A percentile compares a stretch with the other conserved stretches of the same genome.
Evolutionary conservation across 2,888 invertebrate species (phyloP).

Genomic region (Elmis aenea): DNA sequence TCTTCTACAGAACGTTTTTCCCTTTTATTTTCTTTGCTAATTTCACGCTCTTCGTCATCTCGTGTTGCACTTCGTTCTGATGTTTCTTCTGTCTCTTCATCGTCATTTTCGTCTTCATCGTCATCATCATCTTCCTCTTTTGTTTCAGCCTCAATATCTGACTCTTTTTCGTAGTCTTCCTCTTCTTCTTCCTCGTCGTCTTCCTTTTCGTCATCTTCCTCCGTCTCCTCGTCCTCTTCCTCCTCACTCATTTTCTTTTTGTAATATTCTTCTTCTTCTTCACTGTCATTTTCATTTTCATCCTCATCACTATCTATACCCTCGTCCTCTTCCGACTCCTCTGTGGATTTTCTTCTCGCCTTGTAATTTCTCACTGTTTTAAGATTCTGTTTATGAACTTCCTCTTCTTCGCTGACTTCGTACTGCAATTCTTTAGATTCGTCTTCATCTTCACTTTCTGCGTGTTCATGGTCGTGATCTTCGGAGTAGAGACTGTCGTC

Average conservation of each 20-base stretch:
- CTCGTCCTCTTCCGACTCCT: slow-evolving; percentile 20
- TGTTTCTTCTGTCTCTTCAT: slow-evolving; percentile 35
- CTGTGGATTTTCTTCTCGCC: slow-evolving; percentile 31
- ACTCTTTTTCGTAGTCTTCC: slow-evolving; percentile 36
- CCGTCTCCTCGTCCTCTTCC: slow-evolving; percentile 17
- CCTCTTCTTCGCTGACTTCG: slow-evolving; percentile 17
- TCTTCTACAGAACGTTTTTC: background rate
- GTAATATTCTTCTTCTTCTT: slow-evolving; percentile 22
- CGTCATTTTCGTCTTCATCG: slow-evolving; percentile 35
- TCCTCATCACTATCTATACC: slow-evolving; percentile 14
- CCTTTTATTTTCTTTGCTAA: background rate
- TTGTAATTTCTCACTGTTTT: slow-evolving; percentile 31
- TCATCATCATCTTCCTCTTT: slow-evolving; percentile 41
- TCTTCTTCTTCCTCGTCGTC: slow-evolving; percentile 23
- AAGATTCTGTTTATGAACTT: slow-evolving; percentile 25
- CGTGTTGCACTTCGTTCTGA: slow-evolving; percentile 11
- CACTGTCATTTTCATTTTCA: slow-evolving; percentile 9
- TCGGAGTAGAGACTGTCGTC: no score
- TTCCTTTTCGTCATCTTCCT: slow-evolving; percentile 30
- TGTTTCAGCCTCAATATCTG: slow-evolving; percentile 46
- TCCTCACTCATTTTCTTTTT: slow-evolving; percentile 25
- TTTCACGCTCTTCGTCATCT: background rate
- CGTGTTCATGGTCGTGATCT: slow-evolving; percentile 40
- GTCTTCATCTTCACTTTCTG: slow-evolving; percentile 29
- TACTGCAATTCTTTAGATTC: slow-evolving; percentile 24